Conservation (phyloP, 2,888 invertebrate species). For the Clepsis dumicolana region DNA sequence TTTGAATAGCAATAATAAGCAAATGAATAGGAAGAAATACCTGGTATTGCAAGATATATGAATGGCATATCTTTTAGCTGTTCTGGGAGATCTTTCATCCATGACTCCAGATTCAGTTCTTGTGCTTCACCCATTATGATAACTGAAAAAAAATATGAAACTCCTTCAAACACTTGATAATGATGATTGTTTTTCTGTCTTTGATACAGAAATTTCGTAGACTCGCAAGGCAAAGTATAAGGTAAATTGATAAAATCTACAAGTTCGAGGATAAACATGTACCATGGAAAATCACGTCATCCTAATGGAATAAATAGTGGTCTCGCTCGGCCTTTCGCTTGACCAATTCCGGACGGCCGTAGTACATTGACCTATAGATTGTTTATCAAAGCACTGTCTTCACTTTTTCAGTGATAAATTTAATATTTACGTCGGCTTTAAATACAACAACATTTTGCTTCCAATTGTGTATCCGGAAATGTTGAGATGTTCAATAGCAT, state of each 20-base stretch:
- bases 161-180: background rate
- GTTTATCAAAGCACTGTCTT: background rate
- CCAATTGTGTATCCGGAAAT: slow-evolving; percentile 24
- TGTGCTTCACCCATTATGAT: slow-evolving; percentile 69
- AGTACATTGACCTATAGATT: background rate
- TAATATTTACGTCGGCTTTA: slow-evolving; percentile 1
- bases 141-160: slow-evolving; percentile 54
- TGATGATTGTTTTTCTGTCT: background rate
- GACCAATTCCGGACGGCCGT: slow-evolving; percentile 18
- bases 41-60: slow-evolving; percentile 91
- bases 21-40: slow-evolving; percentile 70
- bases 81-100: slow-evolving; percentile 90
- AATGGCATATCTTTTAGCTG: slow-evolving; percentile 87
- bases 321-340: slow-evolving; percentile 15
- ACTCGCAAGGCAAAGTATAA: background rate
- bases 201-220: background rate
- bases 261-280: slow-evolving; percentile 27
- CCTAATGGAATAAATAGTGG: slow-evolving; percentile 28
- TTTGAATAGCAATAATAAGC: background rate
- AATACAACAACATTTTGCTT: background rate
- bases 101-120: slow-evolving; percentile 83
- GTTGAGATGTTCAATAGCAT: slow-evolving; percentile 15
- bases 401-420: slow-evolving; percentile 9
- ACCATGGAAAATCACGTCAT: slow-evolving; percentile 36
- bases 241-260: slow-evolving; percentile 20